These are phyloP conservation scores for Caenorhabditis panamensis DNA, from an alignment of 2,888 invertebrate genomes.

Conservation along the genomic window DNA sequence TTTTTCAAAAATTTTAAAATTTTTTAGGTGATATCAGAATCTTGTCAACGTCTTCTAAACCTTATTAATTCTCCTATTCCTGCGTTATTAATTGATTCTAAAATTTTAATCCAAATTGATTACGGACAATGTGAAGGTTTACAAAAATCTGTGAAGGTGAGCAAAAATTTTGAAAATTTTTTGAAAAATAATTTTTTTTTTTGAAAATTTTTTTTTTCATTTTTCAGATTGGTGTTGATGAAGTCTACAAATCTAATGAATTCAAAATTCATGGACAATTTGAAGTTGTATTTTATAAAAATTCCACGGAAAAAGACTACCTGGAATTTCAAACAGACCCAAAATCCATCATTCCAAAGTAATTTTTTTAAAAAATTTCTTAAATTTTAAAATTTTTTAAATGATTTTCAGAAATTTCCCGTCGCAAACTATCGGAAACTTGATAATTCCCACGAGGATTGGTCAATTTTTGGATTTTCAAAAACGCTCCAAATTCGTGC, in stretches of 20 bases:
- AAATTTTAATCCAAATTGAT: not conserved
- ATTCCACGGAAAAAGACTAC: conserved; percentile 31
- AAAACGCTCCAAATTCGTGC: conserved; percentile 24
- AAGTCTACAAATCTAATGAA: not conserved
- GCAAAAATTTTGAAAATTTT: not conserved
- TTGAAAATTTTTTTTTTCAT: not conserved
- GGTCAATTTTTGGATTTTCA: conserved; percentile 43
- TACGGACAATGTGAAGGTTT: not conserved
- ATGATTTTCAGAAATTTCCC: conserved; percentile 26
- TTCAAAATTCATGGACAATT: not conserved
- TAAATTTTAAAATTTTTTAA: not conserved
- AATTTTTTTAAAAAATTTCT: too few species aligned
- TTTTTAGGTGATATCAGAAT: not conserved
- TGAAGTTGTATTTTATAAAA: conserved; percentile 18
- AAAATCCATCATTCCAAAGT: conserved; percentile 44
- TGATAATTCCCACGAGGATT: conserved; percentile 32
- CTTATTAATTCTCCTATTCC: not conserved
- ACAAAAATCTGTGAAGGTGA: not conserved
- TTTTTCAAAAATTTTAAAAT: not conserved
- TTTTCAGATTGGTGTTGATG: not conserved
- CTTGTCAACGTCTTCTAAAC: not conserved
- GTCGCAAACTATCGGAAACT: conserved; percentile 1
- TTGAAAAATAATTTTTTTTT: not conserved
- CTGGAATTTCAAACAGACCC: conserved; percentile 35
- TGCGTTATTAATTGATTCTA: not conserved